phyloP scores from a whole-genome alignment of 2,888 invertebrate genomes.

The Mactromeris polynyma region DNA sequence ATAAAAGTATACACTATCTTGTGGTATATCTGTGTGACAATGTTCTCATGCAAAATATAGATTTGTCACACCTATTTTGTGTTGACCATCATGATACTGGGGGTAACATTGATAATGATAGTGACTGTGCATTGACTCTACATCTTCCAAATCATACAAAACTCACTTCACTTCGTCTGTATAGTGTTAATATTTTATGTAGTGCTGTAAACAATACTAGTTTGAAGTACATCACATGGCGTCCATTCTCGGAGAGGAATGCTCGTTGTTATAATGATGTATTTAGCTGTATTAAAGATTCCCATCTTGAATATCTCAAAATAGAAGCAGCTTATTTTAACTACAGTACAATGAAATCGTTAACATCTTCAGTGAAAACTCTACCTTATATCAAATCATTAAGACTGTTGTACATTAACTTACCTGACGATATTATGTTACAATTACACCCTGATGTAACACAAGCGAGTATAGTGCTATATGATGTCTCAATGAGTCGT shows the following conservation, averaged over 20 bases:
- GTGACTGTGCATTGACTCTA: neutral
- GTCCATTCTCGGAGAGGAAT: neutral
- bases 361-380: neutral
- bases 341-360: neutral
- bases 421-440: neutral
- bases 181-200: neutral
- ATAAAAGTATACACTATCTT: neutral
- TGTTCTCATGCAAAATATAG: neutral
- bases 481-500: neutral
- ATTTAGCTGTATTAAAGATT: neutral
- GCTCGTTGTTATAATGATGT: neutral
- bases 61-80: neutral
- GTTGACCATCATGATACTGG: too few species aligned
- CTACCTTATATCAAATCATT: neutral
- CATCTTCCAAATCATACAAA: neutral
- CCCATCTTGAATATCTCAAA: neutral
- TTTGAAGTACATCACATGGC: neutral
- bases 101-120: too few species aligned
- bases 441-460: neutral
- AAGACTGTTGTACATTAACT: neutral
- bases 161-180: neutral
- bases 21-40: neutral
- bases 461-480: neutral
- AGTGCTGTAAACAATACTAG: neutral
- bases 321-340: neutral